Conservation (phyloP, 2,888 invertebrate genomes). For the Nemoura dubitans region DNA sequence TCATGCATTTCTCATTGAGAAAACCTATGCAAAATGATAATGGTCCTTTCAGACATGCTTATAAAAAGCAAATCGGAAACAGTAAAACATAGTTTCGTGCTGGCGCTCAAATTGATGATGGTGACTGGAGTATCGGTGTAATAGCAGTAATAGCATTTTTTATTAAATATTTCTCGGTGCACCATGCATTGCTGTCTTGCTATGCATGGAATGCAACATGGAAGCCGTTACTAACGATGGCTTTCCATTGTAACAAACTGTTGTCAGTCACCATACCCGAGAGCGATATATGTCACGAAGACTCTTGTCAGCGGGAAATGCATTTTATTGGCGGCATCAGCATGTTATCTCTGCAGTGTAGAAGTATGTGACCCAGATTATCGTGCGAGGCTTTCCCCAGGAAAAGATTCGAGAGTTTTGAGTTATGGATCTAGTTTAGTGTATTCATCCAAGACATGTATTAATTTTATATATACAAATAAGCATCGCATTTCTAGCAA, state of each 20-base stretch:
- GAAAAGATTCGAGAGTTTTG: background rate
- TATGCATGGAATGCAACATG: no score
- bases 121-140: no score
- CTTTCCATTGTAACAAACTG: background rate
- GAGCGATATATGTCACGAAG: background rate
- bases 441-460: background rate
- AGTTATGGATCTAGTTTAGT: background rate
- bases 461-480: conserved; percentile 26
- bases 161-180: no score
- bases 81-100: no score
- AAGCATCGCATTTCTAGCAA: background rate
- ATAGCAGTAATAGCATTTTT: no score
- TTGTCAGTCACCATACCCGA: background rate
- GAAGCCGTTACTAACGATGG: no score
- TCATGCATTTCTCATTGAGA: no score
- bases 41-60: no score
- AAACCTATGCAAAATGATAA: no score
- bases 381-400: background rate
- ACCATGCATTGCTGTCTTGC: no score
- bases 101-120: no score
- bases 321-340: background rate
- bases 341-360: background rate
- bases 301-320: background rate
- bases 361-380: background rate
- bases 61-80: no score